Evolutionary conservation across 1,140 invertebrate genomes (phyloP), one percentile per base, ranked within the genome.

Genomic region (Drosophila pseudoananassae): DNA sequence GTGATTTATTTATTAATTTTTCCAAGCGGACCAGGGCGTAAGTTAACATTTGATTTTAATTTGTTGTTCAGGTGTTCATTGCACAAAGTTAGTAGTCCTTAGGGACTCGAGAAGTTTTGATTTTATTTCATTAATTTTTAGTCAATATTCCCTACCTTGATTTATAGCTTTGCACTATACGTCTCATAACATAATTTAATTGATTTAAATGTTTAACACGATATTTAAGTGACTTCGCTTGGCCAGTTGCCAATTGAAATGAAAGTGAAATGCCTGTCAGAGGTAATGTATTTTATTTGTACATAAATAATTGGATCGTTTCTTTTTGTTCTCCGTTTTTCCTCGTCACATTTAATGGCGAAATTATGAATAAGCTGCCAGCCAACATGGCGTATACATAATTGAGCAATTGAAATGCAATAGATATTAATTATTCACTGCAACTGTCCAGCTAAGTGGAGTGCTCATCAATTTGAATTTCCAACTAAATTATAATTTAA

Each of bases 341-440:
- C 23, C 45, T 33, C 33, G 9, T 43, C 69, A 52, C 47, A 31
- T 68, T 68, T 23, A 71, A 76, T 75, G 52, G 31, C 20, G 61
- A 43, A 50, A 57, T 53, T 57, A 64, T 55, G 20, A 72, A 59
- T 74, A 61, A 60, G 57, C 51, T 58, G 47, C 36, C 12, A 10
- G 46, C 60, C 47, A 58, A 38, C 80, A 60, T 49, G 76, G 53
- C 66, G 50, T 72, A 80, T 85, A 65, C 76, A 68, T 85, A 84
- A 84, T 84, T 85, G 46, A 69, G 25, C 56, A 45, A 49, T 64
- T 46, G 31, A 60, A 59, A 68, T 79, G 64, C 66, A 85, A 81
- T 71, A 71, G 74, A 68, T 51, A 75, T 85, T 9, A 81, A 87
- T 87, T 87, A 84, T 81, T 73, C 68, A 85, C 72, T 69, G 38